These are phyloP conservation scores for Diabrotica virgifera DNA, from an alignment of 1,140 invertebrate genomes.

Conservation along the genomic window DNA sequence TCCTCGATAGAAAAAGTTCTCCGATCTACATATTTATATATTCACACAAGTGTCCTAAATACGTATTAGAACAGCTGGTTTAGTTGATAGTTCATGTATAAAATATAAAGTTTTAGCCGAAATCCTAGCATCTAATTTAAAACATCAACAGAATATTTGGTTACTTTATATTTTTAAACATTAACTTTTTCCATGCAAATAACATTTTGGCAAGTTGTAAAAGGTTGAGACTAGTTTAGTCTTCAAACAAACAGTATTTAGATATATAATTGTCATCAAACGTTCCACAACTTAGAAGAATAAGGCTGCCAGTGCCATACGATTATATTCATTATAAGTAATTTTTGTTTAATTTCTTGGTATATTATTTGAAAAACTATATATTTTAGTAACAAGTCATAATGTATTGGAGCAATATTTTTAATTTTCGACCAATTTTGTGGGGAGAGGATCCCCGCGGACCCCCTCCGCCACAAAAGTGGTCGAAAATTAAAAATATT, in stretches of 20 bases:
- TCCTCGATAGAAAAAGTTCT: too few relatives aligned
- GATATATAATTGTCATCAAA: conserved; percentile 16
- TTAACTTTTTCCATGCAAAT: conserved; percentile 37
- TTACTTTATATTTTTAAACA: conserved; percentile 38
- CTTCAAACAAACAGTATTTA: conserved; percentile 17
- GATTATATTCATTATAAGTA: conserved; percentile 17
- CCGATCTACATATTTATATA: too few relatives aligned
- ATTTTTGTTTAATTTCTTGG: neutral
- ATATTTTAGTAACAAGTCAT: conserved; percentile 1
- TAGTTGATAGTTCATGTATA: too few relatives aligned
- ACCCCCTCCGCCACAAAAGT: too few relatives aligned
- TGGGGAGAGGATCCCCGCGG: too few relatives aligned
- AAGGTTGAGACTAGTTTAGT: conserved; percentile 25
- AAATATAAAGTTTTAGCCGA: conserved; percentile 37
- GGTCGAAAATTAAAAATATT: too few relatives aligned
- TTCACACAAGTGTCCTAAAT: too few relatives aligned
- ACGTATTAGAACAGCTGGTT: too few relatives aligned
- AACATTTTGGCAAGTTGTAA: conserved; percentile 33
- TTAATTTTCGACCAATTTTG: too few relatives aligned
- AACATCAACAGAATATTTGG: conserved; percentile 37
- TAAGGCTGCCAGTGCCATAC: conserved; percentile 21
- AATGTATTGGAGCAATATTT: too few relatives aligned
- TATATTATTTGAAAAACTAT: neutral
- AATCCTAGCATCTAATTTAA: conserved; percentile 38
- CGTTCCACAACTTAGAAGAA: conserved; percentile 18